Evolutionary conservation across 1,140 invertebrate species (phyloP).

Genomic region (Dolichoris vasculosae): DNA sequence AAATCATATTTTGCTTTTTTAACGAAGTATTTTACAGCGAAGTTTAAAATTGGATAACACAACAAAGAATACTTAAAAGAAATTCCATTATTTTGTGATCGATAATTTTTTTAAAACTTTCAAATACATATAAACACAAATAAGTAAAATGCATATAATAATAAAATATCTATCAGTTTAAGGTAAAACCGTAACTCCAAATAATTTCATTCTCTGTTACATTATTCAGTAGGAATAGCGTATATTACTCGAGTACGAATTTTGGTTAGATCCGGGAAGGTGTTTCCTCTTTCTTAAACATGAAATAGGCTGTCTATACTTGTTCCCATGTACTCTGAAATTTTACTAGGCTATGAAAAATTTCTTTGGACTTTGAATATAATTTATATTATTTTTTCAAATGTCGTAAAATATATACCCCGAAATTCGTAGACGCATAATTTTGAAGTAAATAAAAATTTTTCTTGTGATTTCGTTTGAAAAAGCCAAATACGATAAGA

Average conservation of each 20-base stretch:
- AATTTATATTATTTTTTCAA: too few relatives aligned
- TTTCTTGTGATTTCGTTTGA: too few relatives aligned
- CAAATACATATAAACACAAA: neutral
- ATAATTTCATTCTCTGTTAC: slow-evolving; percentile 4
- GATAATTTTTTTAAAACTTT: neutral
- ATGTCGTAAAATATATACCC: too few relatives aligned
- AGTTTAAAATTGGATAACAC: too few relatives aligned
- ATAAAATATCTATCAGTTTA: neutral
- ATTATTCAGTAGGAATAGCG: neutral
- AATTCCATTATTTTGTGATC: too few relatives aligned
- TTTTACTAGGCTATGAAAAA: neutral
- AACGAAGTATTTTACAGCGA: too few relatives aligned
- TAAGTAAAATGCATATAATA: neutral
- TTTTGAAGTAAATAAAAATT: too few relatives aligned
- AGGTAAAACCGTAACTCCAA: neutral
- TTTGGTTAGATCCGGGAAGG: neutral
- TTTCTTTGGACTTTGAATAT: too few relatives aligned
- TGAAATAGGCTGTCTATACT: neutral
- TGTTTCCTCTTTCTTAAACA: neutral
- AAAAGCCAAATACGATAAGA: too few relatives aligned
- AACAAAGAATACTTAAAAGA: too few relatives aligned
- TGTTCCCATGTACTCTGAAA: neutral
- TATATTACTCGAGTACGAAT: neutral
- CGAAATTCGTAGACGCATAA: too few relatives aligned
- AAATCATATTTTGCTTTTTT: too few relatives aligned